Conservation (phyloP, 1,140 invertebrate species). For the Macrocentrus cingulum region DNA sequence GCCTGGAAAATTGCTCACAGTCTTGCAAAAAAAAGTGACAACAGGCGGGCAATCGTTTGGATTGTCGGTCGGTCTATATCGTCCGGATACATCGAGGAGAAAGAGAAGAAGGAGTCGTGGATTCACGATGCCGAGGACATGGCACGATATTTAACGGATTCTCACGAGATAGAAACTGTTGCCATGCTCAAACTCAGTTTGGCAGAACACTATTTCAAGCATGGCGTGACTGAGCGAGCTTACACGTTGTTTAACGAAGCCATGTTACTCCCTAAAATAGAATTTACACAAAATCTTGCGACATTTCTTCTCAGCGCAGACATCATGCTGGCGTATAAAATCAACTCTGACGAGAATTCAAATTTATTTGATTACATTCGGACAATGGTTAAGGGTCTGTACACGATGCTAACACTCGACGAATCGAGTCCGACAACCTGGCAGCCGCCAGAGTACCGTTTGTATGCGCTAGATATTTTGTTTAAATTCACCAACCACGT, state of each 20-base stretch:
- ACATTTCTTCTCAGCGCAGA: conserved; percentile 19
- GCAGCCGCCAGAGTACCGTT: conserved; percentile 13
- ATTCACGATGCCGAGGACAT: conserved; percentile 31
- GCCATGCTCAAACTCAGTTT: conserved; percentile 45
- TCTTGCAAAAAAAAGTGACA: conserved; percentile 34
- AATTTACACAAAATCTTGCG: conserved; percentile 12
- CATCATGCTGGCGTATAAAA: conserved; percentile 14
- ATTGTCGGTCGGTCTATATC: conserved; percentile 43
- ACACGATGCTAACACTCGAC: conserved; percentile 21
- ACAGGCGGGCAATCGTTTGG: conserved; percentile 37
- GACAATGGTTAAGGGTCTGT: conserved; percentile 15
- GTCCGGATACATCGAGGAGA: conserved; percentile 36
- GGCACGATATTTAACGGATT: conserved; percentile 28
- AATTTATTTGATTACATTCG: conserved; percentile 12
- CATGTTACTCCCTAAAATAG: background rate
- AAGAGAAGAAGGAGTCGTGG: conserved; percentile 41
- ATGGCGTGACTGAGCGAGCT: conserved; percentile 37
- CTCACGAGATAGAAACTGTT: conserved; percentile 30
- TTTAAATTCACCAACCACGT: conserved; percentile 34
- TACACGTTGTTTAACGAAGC: conserved; percentile 39
- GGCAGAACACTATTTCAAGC: conserved; percentile 49
- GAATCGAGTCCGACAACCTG: background rate
- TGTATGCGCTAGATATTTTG: conserved; percentile 36
- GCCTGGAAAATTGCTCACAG: conserved; percentile 41
- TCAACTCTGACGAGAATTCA: background rate